Conservation (phyloP, 2,113 vertebrate genomes). For the Paracanthobrama guichenoti region DNA sequence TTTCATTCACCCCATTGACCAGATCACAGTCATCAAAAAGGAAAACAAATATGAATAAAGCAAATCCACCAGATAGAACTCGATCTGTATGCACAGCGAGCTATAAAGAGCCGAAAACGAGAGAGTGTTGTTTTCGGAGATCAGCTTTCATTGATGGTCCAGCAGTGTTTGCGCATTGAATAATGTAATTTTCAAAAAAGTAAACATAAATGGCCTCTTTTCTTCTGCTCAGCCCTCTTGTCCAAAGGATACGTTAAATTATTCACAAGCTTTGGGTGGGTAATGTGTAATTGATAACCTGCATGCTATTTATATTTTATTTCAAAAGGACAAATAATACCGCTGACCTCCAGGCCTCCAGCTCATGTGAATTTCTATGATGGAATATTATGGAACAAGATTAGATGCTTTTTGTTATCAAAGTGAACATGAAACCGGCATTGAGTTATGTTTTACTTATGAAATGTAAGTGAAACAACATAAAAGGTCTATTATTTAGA, state of each 20-base stretch:
- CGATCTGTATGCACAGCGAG: not conserved
- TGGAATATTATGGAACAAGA: not conserved
- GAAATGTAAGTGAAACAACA: not conserved
- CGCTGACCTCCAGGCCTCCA: conserved; percentile 60
- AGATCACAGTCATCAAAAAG: not conserved
- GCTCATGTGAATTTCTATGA: conserved; percentile 1
- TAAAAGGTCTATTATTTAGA: not conserved
- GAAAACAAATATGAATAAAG: not conserved
- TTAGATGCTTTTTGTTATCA: not conserved
- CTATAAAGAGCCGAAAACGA: conserved; percentile 4
- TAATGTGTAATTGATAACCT: conserved; percentile 77
- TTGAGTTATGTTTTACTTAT: not conserved
- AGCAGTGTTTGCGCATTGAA: not conserved
- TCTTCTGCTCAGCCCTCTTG: conserved; percentile 13
- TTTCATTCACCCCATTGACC: conserved; percentile 20
- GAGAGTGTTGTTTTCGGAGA: conserved; percentile 25
- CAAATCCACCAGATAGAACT: not conserved
- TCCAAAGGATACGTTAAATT: conserved; percentile 65
- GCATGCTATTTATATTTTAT: conserved; percentile 77
- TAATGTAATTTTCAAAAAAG: conserved; percentile 17
- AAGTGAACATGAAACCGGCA: not conserved
- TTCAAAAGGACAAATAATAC: conserved; percentile 73
- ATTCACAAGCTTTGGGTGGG: conserved; percentile 70
- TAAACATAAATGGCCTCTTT: not conserved
- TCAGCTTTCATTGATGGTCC: conserved; percentile 11